A percentile compares a stretch with the other conserved stretches of the same genome.
These are phyloP conservation scores for Xenopus borealis DNA, from an alignment of 2,113 vertebrate genomes.

Conservation along the genomic window DNA sequence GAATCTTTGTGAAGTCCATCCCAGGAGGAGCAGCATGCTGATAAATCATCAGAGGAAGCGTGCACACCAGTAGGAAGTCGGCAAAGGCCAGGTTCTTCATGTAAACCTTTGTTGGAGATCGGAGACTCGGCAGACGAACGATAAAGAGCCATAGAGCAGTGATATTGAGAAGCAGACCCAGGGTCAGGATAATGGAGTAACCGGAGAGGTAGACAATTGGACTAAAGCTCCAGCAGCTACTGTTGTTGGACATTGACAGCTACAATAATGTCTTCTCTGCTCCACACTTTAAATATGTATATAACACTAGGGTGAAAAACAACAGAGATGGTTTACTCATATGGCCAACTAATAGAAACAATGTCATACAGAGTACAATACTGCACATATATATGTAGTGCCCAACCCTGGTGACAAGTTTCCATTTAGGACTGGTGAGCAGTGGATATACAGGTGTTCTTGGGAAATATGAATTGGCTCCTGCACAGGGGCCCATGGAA, in stretches of 20 bases:
- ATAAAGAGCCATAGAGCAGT: slow-evolving; percentile 29
- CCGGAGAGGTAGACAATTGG: not conserved
- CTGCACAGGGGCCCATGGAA: no score
- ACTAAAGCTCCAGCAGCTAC: not conserved
- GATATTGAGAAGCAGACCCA: slow-evolving; percentile 30
- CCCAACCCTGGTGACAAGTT: no score
- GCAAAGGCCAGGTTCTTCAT: slow-evolving; percentile 66
- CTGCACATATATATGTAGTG: no score
- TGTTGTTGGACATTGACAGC: slow-evolving; percentile 23
- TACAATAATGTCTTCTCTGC: no score
- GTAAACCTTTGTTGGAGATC: slow-evolving; percentile 63
- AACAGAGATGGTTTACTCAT: no score
- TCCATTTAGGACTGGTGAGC: no score
- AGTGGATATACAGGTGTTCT: no score
- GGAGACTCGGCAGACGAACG: slow-evolving; percentile 32
- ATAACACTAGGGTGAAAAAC: no score
- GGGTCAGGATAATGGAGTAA: slow-evolving; percentile 11
- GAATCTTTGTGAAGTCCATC: not conserved
- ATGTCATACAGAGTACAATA: no score
- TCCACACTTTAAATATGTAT: no score
- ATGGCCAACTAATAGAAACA: no score
- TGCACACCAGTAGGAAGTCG: slow-evolving; percentile 60
- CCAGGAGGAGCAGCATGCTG: slow-evolving; percentile 29
- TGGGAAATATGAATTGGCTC: no score
- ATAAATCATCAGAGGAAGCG: slow-evolving; percentile 60